A percentile compares a stretch with the other conserved stretches of the same genome.
phyloP scores from a whole-genome alignment of 2,888 invertebrate genomes.

The Hirtodrosophila duncani region DNA sequence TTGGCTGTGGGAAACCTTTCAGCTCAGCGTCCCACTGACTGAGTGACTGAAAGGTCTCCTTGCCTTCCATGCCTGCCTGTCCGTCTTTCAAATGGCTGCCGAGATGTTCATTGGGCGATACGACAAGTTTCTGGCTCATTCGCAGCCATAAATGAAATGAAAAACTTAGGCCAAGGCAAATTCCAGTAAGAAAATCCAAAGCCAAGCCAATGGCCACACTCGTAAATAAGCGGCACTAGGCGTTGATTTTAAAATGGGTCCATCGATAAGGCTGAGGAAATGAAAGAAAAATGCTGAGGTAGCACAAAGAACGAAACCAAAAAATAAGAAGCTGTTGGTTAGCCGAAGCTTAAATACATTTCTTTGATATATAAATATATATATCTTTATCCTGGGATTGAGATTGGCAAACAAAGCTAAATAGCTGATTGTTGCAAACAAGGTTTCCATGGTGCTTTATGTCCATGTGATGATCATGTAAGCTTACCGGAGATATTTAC shows the following conservation, averaged over 20 bases:
- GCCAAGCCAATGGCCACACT: slow-evolving; percentile 35
- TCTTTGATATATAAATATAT: slow-evolving; percentile 4
- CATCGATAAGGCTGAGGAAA: slow-evolving; percentile 52
- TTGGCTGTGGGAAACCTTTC: no score
- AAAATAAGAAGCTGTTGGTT: background rate
- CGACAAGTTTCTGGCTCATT: slow-evolving; percentile 55
- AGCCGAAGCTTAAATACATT: no score
- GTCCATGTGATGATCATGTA: no score
- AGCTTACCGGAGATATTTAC: no score
- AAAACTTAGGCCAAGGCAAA: slow-evolving; percentile 39
- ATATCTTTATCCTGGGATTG: no score
- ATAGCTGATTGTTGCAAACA: no score
- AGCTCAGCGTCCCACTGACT: no score
- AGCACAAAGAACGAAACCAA: slow-evolving; percentile 30
- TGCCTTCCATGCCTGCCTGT: slow-evolving; percentile 1
- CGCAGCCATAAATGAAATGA: slow-evolving; percentile 63
- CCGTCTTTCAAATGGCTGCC: slow-evolving; percentile 21
- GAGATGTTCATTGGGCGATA: slow-evolving; percentile 51
- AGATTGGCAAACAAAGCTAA: no score
- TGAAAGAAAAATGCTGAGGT: slow-evolving; percentile 58
- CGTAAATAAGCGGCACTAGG: slow-evolving; percentile 58
- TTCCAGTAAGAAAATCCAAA: slow-evolving; percentile 1
- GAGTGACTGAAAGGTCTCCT: slow-evolving; percentile 10
- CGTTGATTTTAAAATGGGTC: slow-evolving; percentile 65
- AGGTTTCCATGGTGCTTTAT: no score